These are phyloP conservation scores for Isotomurus palustris DNA, from an alignment of 2,888 invertebrate genomes.

Conservation along the genomic window DNA sequence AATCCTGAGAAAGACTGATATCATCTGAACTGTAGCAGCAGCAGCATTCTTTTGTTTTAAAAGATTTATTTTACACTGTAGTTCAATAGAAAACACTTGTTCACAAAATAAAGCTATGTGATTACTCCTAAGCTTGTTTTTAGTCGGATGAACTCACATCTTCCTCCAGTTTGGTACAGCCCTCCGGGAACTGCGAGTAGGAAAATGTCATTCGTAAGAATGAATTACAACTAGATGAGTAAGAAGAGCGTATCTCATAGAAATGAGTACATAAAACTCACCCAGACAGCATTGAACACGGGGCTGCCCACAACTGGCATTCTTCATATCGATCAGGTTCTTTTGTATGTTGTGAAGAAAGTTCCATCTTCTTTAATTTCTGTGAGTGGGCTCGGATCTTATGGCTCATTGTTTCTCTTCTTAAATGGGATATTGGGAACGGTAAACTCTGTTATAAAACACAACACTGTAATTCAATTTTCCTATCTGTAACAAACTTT, in stretches of 20 bases:
- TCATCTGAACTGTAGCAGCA: too few relatives aligned
- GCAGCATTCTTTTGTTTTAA: too few relatives aligned
- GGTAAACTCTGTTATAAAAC: too few relatives aligned
- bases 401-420: background rate
- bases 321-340: background rate
- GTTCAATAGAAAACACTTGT: too few relatives aligned
- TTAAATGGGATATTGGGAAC: background rate
- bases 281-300: background rate
- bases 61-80: too few relatives aligned
- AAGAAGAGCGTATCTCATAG: too few relatives aligned
- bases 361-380: background rate
- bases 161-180: background rate
- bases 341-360: background rate
- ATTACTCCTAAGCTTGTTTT: too few relatives aligned
- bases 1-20: too few relatives aligned
- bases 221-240: too few relatives aligned
- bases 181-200: background rate
- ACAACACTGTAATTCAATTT: background rate
- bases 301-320: background rate
- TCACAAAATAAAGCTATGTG: too few relatives aligned
- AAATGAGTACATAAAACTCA: too few relatives aligned
- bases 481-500: background rate
- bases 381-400: background rate
- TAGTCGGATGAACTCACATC: too few relatives aligned
- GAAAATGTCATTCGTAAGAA: background rate